Percentiles rank a stretch among this genome's conserved stretches.
These are phyloP conservation scores for Eucidaris tribuloides DNA, from an alignment of 35 echinoderm and acorn worm genomes.

Conservation along the genomic window DNA sequence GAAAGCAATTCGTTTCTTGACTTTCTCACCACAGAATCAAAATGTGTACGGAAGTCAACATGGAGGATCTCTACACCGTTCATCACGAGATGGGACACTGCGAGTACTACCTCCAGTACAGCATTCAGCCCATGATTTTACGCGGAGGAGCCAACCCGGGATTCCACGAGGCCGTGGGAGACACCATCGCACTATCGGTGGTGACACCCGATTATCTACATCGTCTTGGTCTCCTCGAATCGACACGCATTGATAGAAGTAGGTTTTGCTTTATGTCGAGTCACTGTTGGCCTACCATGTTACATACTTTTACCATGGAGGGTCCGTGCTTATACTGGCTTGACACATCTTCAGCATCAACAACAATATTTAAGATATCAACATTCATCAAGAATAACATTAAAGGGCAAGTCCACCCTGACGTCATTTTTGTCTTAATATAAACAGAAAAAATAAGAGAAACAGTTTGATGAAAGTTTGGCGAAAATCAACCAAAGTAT, in stretches of 20 bases:
- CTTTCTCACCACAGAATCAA: conserved; percentile 68
- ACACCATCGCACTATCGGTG: conserved; percentile 94
- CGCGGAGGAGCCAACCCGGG: conserved; percentile 88
- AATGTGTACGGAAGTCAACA: conserved; percentile 91
- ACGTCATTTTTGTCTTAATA: too few relatives aligned
- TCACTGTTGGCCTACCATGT: too few relatives aligned
- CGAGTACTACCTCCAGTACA: conserved; percentile 91
- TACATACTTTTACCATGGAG: too few relatives aligned
- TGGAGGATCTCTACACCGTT: conserved; percentile 79
- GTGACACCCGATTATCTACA: conserved; percentile 82
- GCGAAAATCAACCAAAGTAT: too few relatives aligned
- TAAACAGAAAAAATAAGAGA: too few relatives aligned
- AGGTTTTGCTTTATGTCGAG: too few relatives aligned
- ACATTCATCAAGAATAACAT: too few relatives aligned
- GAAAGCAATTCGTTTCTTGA: neutral
- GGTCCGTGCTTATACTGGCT: too few relatives aligned
- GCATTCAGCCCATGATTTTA: conserved; percentile 61
- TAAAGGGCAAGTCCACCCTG: too few relatives aligned
- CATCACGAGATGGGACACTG: conserved; percentile 97
- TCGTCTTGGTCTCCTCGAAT: conserved; percentile 63
- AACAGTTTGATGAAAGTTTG: too few relatives aligned
- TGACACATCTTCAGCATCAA: too few relatives aligned
- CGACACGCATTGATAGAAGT: conserved; percentile 34
- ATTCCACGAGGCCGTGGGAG: conserved; percentile 96
- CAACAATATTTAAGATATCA: too few relatives aligned